Conservation (phyloP, 2,888 invertebrate species). For the Hydriomena furcata region DNA sequence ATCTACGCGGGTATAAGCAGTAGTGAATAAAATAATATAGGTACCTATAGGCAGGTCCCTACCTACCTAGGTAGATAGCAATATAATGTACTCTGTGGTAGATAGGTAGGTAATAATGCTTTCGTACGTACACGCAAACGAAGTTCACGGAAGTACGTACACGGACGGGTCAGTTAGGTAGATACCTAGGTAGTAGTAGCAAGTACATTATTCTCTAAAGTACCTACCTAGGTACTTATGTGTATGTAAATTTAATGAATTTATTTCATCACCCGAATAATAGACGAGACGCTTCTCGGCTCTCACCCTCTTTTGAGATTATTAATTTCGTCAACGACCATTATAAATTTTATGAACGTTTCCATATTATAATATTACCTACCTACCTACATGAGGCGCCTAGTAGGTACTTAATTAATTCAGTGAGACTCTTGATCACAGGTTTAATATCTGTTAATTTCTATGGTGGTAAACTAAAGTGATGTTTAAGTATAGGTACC, state of each 20-base stretch:
- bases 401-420: conserved; percentile 52
- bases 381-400: conserved; percentile 42
- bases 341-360: conserved; percentile 55
- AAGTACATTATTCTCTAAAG: no score
- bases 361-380: conserved; percentile 46
- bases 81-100: neutral
- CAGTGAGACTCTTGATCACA: conserved; percentile 40
- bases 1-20: no score
- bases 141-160: no score
- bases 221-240: no score
- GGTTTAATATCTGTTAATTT: conserved; percentile 37
- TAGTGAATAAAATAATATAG: no score
- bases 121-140: no score
- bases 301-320: conserved; percentile 49
- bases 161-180: no score
- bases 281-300: conserved; percentile 40
- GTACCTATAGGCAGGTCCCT: no score
- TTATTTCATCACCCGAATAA: conserved; percentile 52
- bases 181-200: no score
- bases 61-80: no score
- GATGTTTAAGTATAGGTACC: no score
- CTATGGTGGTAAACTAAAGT: conserved; percentile 10
- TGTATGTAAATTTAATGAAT: conserved; percentile 44
- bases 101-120: conserved; percentile 20
- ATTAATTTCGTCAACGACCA: conserved; percentile 56